These are phyloP conservation scores for Daphoenositta chrysoptera DNA, from an alignment of 2,113 vertebrate genomes.

Conservation along the genomic window DNA sequence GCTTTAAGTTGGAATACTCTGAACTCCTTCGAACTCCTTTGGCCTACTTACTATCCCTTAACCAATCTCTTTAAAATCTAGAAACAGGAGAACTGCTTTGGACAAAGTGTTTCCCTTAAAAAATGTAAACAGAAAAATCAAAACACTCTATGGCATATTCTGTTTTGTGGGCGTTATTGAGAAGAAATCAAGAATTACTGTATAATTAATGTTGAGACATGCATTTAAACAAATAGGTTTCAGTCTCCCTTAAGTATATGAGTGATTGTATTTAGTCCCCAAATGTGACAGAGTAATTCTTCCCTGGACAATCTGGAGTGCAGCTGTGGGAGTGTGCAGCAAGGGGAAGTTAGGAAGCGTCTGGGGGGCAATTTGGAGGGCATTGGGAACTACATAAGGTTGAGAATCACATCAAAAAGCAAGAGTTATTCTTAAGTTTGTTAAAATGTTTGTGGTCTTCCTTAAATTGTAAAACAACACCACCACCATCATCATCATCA, in stretches of 20 bases:
- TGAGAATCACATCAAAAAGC: background rate
- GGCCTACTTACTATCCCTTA: background rate
- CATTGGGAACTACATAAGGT: background rate
- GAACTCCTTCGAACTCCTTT: background rate
- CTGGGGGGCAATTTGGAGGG: background rate
- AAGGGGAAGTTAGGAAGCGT: background rate
- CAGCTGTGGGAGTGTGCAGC: background rate
- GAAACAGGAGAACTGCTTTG: background rate
- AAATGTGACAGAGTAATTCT: background rate
- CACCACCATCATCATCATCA: background rate
- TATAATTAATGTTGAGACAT: background rate
- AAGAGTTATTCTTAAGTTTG: background rate
- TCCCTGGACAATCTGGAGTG: background rate
- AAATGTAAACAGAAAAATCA: constrained; percentile 1
- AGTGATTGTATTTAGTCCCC: background rate
- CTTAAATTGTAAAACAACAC: background rate
- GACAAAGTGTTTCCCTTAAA: background rate
- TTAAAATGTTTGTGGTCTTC: background rate
- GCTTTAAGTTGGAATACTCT: background rate
- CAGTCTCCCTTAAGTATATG: background rate
- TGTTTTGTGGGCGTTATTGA: background rate
- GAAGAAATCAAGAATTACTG: background rate
- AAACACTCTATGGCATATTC: background rate
- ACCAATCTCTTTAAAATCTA: background rate
- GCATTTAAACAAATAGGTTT: constrained; percentile 3